phyloP scores from a whole-genome alignment of 1,140 invertebrate genomes.

The Arion vulgaris region DNA sequence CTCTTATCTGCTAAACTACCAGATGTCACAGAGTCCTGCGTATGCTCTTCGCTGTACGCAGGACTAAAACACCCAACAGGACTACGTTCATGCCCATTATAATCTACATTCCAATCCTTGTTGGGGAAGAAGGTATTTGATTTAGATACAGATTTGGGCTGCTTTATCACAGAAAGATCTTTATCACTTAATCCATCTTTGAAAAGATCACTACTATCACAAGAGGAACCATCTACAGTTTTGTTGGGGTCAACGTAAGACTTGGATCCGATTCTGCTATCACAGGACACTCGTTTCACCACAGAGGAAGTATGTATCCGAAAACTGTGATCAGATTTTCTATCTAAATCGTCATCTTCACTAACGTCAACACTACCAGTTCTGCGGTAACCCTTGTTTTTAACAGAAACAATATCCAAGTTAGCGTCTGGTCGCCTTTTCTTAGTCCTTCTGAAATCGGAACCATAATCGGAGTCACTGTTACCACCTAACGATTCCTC shows the following conservation, averaged over 20 bases:
- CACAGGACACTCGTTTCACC: slow-evolving; percentile 19
- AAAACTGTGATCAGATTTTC: slow-evolving; percentile 1
- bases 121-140: slow-evolving; percentile 21
- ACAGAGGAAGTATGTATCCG: slow-evolving; percentile 9
- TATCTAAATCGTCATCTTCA: slow-evolving; percentile 18
- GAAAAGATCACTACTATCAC: slow-evolving; percentile 31
- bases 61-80: slow-evolving; percentile 39
- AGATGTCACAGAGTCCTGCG: slow-evolving; percentile 41
- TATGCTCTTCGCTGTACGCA: slow-evolving; percentile 35
- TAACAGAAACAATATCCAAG: slow-evolving; percentile 8
- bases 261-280: slow-evolving; percentile 12
- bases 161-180: slow-evolving; percentile 38
- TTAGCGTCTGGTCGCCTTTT: slow-evolving; percentile 13
- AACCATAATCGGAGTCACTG: slow-evolving; percentile 34
- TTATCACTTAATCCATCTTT: slow-evolving; percentile 41
- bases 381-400: slow-evolving; percentile 20
- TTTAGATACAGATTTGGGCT: slow-evolving; percentile 24
- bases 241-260: neutral
- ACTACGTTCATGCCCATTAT: slow-evolving; percentile 22
- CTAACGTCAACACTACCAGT: slow-evolving; percentile 14
- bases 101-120: slow-evolving; percentile 25
- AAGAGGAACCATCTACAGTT: slow-evolving; percentile 21
- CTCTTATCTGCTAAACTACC: slow-evolving; percentile 42
- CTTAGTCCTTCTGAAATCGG: slow-evolving; percentile 2
- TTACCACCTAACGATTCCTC: slow-evolving; percentile 25